phyloP scores from a whole-genome alignment of 2,113 vertebrate species.

The Mus spicilegus region DNA sequence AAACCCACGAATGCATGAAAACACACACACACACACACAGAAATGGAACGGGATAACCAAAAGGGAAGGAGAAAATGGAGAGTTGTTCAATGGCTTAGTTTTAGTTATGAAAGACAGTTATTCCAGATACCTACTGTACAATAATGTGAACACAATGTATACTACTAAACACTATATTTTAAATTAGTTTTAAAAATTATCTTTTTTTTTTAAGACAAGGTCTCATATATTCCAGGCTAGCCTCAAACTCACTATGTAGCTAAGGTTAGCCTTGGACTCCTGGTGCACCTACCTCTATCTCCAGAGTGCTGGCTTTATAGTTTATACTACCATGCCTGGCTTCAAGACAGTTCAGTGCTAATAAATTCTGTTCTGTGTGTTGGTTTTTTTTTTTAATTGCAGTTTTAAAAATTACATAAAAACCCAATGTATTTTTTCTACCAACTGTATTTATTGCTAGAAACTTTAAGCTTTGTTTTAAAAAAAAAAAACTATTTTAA shows the following conservation, averaged over 20 bases:
- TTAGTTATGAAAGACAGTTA: constrained; percentile 12
- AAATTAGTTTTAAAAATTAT: background rate
- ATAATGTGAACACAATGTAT: background rate
- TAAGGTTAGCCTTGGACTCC: background rate
- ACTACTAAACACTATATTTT: background rate
- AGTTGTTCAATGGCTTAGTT: background rate
- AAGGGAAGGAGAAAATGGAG: background rate
- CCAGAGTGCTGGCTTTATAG: background rate
- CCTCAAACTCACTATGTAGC: background rate
- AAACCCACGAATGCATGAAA: too few relatives aligned
- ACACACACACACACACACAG: background rate
- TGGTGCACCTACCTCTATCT: background rate
- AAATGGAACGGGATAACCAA: background rate
- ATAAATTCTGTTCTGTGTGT: background rate
- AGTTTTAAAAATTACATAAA: background rate
- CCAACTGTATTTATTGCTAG: constrained; percentile 74
- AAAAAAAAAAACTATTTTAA: constrained; percentile 62
- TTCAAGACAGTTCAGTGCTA: background rate
- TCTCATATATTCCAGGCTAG: background rate
- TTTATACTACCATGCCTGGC: background rate
- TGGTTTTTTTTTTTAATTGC: background rate
- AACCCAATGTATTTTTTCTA: background rate
- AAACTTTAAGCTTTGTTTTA: constrained; percentile 46
- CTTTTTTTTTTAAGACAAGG: background rate
- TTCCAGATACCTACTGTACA: background rate